Conservation (phyloP, 2,113 vertebrate species). For the Cettia cetti region DNA sequence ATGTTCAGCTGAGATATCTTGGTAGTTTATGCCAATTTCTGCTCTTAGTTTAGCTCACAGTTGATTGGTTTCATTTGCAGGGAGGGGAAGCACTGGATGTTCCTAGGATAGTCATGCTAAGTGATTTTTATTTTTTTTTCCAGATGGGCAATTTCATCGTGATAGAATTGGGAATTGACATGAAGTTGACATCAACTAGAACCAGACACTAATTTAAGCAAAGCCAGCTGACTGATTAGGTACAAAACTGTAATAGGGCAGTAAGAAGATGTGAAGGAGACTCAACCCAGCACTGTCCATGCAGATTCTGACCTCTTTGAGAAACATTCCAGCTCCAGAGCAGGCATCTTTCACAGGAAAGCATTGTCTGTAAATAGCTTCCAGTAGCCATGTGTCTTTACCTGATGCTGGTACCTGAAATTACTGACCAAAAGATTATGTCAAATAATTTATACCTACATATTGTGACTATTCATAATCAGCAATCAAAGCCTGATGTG, state of each 20-base stretch:
- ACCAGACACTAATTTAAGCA: not conserved
- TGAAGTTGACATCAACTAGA: not conserved
- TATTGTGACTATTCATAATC: not conserved
- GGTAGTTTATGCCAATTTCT: slow-evolving; percentile 13
- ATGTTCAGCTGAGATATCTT: not conserved
- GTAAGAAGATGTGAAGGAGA: not conserved
- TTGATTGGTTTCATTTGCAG: not conserved
- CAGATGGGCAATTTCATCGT: not conserved
- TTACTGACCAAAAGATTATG: not conserved
- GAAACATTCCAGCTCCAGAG: not conserved
- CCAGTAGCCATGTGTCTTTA: not conserved
- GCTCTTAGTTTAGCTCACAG: slow-evolving; percentile 9
- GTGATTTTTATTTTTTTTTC: not conserved
- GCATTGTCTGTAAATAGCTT: not conserved
- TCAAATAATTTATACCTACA: not conserved
- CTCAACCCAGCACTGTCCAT: not conserved
- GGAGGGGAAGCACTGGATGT: not conserved
- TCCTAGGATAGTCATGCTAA: not conserved
- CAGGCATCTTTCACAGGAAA: not conserved
- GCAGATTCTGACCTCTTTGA: not conserved
- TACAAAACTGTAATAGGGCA: not conserved
- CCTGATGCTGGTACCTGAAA: not conserved
- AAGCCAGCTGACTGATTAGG: not conserved
- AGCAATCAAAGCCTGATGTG: not conserved
- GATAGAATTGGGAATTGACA: not conserved